Percentiles rank a stretch among this genome's conserved stretches.
Evolutionary conservation across 2,888 invertebrate species (phyloP).

Genomic region (Brachypalpus laphriformis): DNA sequence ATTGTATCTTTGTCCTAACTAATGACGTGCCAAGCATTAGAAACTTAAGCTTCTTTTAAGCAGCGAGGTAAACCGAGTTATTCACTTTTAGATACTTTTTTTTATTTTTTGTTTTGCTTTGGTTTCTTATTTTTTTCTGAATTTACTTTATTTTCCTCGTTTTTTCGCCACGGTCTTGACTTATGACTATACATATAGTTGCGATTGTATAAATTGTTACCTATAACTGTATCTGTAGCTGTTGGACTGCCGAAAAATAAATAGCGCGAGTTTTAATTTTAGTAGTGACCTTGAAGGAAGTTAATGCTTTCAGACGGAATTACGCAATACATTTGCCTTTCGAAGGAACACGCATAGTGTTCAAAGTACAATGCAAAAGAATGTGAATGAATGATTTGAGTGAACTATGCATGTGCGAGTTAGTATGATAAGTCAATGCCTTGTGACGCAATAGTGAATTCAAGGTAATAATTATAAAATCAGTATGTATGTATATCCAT

Average conservation of each 20-base stretch:
- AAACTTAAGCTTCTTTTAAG: not conserved
- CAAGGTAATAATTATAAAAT: not conserved
- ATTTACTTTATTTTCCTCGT: not conserved
- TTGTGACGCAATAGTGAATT: conserved; percentile 12
- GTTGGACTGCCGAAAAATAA: not conserved
- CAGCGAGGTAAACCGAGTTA: not conserved
- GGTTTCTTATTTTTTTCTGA: not conserved
- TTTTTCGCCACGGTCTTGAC: conserved; percentile 15
- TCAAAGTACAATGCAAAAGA: conserved; percentile 8
- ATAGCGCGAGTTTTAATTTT: conserved; percentile 16
- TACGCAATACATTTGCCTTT: conserved; percentile 7
- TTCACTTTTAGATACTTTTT: not conserved
- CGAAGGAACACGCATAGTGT: conserved; percentile 15
- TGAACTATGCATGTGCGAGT: not conserved
- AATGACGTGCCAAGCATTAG: conserved; percentile 19
- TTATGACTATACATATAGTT: not conserved
- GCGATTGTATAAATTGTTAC: conserved; percentile 10
- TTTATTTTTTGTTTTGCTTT: no score
- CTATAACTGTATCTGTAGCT: conserved; percentile 1
- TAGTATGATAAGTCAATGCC: conserved; percentile 12
- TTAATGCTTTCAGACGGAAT: conserved; percentile 26
- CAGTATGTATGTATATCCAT: not conserved
- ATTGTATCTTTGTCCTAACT: conserved; percentile 14
- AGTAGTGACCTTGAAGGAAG: conserved; percentile 37
- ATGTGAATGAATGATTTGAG: not conserved